Evolutionary conservation across 2,797 vertebrate genomes (phyloP).

Genomic region (Fratercula arctica): DNA sequence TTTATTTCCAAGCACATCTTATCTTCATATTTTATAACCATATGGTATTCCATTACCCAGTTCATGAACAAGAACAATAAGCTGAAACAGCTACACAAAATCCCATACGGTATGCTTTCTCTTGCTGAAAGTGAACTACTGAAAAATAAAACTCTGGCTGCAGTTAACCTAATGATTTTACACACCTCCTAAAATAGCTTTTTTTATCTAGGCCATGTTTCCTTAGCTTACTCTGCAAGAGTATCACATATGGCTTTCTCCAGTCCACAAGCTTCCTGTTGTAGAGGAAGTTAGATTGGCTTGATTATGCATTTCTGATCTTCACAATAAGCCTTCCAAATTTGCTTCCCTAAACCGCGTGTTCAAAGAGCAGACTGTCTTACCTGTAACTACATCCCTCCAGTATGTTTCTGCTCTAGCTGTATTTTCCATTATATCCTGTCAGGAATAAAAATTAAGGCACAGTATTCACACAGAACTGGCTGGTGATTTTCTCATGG

Average conservation of each 20-base stretch:
- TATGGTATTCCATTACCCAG: background rate
- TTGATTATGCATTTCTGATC: background rate
- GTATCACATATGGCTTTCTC: background rate
- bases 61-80: background rate
- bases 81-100: background rate
- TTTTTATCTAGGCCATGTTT: slow-evolving; percentile 34
- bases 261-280: slow-evolving; percentile 24
- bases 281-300: background rate
- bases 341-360: background rate
- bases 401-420: background rate
- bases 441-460: background rate
- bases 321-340: background rate
- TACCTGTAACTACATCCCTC: background rate
- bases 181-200: background rate
- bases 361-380: background rate
- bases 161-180: background rate
- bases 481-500: background rate
- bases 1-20: background rate
- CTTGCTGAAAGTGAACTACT: background rate
- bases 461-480: background rate
- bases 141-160: background rate
- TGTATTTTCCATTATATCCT: background rate
- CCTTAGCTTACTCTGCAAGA: background rate
- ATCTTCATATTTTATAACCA: background rate
- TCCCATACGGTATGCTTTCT: background rate